These are phyloP conservation scores for Eriosoma lanigerum DNA, from an alignment of 1,140 invertebrate species.

Conservation along the genomic window DNA sequence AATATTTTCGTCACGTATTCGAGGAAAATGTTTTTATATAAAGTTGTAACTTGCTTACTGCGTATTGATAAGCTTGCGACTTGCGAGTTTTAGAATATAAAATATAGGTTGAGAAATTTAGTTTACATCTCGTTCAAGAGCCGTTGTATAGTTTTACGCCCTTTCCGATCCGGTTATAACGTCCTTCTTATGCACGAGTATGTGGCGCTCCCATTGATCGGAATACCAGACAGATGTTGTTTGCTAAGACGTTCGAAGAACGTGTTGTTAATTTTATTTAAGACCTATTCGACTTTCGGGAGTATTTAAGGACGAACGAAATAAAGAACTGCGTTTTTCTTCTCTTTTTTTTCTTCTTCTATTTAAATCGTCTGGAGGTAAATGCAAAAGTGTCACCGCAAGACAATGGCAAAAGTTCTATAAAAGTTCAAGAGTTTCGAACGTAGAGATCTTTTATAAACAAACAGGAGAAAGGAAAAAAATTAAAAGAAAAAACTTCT, in stretches of 20 bases:
- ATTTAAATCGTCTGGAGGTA: conserved; percentile 15
- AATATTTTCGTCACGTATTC: neutral
- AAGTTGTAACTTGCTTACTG: neutral
- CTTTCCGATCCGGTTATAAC: neutral
- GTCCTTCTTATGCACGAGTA: neutral
- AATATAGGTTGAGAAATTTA: neutral
- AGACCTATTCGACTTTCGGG: neutral
- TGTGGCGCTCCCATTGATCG: neutral
- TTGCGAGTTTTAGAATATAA: neutral
- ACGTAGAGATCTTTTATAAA: conserved; percentile 22
- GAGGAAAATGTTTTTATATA: neutral
- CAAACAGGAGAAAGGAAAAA: conserved; percentile 6
- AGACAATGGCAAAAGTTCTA: conserved; percentile 44
- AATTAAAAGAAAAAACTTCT: conserved; percentile 6
- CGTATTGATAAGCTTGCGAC: neutral
- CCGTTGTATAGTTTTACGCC: neutral
- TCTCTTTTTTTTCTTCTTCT: neutral
- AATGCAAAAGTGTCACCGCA: conserved; percentile 48
- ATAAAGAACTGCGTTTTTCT: conserved; percentile 20
- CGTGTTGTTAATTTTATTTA: neutral
- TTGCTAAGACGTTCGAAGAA: conserved; percentile 3
- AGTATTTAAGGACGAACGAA: neutral
- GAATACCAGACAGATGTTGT: conserved; percentile 4
- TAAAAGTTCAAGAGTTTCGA: conserved; percentile 49
- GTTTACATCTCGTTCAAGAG: neutral